Evolutionary conservation across 2,888 invertebrate genomes (phyloP), one percentile per base, ranked within the genome.

Genomic region (Macrophya alboannulata): DNA sequence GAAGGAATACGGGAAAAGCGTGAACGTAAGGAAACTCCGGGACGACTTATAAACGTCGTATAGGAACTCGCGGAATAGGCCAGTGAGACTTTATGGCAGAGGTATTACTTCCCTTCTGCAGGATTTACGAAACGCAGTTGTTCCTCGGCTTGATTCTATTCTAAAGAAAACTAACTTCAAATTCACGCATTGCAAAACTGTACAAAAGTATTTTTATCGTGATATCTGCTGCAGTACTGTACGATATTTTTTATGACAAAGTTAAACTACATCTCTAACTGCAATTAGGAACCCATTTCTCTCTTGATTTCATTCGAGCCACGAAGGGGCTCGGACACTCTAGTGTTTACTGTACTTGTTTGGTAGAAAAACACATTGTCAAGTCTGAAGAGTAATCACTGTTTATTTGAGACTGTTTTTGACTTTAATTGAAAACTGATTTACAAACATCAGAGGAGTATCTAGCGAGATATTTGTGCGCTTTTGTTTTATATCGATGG

Each of bases 111-210:
- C 37, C 31, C 15, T n/a, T 51, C n/a, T n/a, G n/a, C n/a, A n/a
- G 40, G 81, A 62, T 21, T 81, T 81, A 62, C 81, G 81, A 81
- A 59, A 81, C 62, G 62, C 81, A 43, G 81, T 62, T 81, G 62
- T 81, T 43, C n/a, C 43, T 51, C 48, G 77, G 2, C 21, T 77
- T 55, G 10, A 43, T 77, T 40, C 43, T 43, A 81, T 51, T 59
- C 40, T 6, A 10, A 25, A 5, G 37, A 43, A 62, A 21, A 62
- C 43, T 40, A 43, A 15, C 81, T 59, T 9, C 15, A 15, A 62
- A 31, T 81, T 81, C 48, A 62, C n/a, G 76, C 31, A 48, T 8
- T 37, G 77, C 43, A 4, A 6, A 72, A 17, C 21, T 48, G 5
- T 21, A 45, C 0, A 12, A 4, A 21, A 0, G 4, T 9, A 62